Evolutionary conservation across 2,888 invertebrate genomes (phyloP), one percentile per base, ranked within the genome.

Genomic region (Ophion slaviceki): DNA sequence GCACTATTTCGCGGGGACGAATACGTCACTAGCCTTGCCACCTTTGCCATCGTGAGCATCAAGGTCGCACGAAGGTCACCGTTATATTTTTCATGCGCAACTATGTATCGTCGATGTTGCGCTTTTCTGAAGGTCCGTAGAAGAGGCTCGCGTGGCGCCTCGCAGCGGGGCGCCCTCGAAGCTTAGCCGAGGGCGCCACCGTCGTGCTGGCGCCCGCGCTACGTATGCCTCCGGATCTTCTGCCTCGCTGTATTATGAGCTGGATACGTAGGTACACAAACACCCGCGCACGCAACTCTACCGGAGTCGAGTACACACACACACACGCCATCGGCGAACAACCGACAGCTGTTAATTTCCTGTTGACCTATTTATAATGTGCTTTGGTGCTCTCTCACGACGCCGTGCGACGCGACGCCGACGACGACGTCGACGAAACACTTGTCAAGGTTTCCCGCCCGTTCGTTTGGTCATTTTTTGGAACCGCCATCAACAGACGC

Each of bases 301-400:
- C 40, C 40, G 40, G 40, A 7, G 7, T 40, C 40, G 7, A 40
- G 40, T 40, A 7, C 36, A 36, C 40, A 7, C 40, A 7, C 40
- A 8, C 40, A 72, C 61, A 75, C 82, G 77, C 57, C 75, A 82
- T 76, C 85, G 66, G 64, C 67, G 53, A 84, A 67, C 88, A 87
- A 86, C 84, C 80, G 80, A 87, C 84, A 74, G 88, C 88, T 86
- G 87, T 86, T 90, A 88, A 92, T 92, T 92, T 92, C 91, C 91
- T 88, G 90, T 91, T 91, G 92, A 92, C 92, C 92, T 91, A 92
- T 92, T 92, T 92, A 91, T 91, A 91, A 89, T 87, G 81, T 74
- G 81, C 77, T 85, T 72, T 81, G 61, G 61, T 74, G 71, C 68
- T 64, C 81, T 84, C 83, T 57, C 72, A 40, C 71, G 66, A 64